Conservation (phyloP, 2,113 vertebrate genomes). For the Oncorhynchus nerka region DNA sequence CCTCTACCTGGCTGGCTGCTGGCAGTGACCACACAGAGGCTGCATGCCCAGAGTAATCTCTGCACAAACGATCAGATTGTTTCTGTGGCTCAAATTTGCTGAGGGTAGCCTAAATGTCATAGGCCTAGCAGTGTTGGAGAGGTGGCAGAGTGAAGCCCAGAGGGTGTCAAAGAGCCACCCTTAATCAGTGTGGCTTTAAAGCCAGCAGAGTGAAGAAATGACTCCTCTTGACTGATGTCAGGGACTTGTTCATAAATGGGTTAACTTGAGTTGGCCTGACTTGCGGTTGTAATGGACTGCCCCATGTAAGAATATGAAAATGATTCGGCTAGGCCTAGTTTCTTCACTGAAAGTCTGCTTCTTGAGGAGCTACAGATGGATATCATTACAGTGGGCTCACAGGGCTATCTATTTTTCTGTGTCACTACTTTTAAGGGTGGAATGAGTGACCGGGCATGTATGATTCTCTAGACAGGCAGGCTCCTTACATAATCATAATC, state of each 20-base stretch:
- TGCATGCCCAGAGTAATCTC: not conserved
- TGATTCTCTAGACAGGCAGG: not conserved
- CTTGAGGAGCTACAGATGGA: too few relatives aligned
- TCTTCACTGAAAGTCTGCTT: too few relatives aligned
- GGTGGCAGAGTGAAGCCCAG: not conserved
- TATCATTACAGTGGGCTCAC: too few relatives aligned
- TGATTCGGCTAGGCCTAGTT: not conserved
- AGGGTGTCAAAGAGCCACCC: not conserved
- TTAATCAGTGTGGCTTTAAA: not conserved
- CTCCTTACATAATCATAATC: slow-evolving; percentile 19
- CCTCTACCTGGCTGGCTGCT: not conserved
- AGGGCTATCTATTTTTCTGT: not conserved
- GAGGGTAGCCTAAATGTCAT: not conserved
- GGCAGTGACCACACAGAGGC: not conserved
- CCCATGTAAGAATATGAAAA: not conserved
- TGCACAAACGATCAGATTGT: not conserved
- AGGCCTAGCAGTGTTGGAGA: not conserved
- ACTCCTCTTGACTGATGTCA: not conserved
- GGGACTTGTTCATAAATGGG: not conserved
- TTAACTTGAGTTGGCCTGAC: not conserved
- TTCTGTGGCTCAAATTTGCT: not conserved
- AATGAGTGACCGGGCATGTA: not conserved
- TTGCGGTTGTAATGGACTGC: not conserved
- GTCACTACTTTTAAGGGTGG: not conserved
- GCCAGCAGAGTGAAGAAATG: not conserved